These are phyloP conservation scores for Hipposideros larvatus DNA, from an alignment of 2,797 vertebrate genomes.

Conservation along the genomic window DNA sequence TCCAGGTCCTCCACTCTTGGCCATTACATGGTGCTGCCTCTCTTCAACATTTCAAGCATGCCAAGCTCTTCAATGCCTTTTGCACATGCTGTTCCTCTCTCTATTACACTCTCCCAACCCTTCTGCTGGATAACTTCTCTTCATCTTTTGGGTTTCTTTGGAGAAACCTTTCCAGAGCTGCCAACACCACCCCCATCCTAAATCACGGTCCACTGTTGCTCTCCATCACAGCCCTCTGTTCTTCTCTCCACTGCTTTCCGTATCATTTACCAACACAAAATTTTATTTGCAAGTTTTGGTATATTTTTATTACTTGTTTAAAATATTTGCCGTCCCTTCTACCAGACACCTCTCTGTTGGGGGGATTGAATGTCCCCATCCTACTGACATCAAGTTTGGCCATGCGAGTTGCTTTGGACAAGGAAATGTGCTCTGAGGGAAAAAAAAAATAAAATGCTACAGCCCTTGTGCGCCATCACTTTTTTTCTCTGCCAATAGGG, in stretches of 20 bases:
- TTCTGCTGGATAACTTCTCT: background rate
- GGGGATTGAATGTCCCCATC: background rate
- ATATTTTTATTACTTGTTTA: background rate
- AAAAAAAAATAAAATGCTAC: background rate
- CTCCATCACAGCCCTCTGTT: background rate
- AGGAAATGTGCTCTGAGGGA: background rate
- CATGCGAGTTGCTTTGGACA: background rate
- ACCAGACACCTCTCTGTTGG: background rate
- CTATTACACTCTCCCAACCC: background rate
- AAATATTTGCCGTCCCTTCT: slow-evolving; percentile 9
- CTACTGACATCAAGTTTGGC: background rate
- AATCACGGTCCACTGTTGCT: background rate
- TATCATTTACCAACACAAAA: background rate
- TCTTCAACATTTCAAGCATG: background rate
- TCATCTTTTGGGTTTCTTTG: background rate
- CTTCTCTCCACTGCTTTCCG: background rate
- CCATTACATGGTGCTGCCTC: fast-evolving
- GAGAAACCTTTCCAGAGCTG: background rate
- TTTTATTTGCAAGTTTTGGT: background rate
- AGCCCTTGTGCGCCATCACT: background rate
- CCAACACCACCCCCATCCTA: background rate
- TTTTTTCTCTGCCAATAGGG: background rate
- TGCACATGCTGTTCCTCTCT: background rate
- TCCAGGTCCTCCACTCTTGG: background rate
- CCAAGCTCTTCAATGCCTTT: background rate